Evolutionary conservation across 2,113 vertebrate genomes (phyloP), one percentile per base, ranked within the genome.

Genomic region (Spea bombifrons): DNA sequence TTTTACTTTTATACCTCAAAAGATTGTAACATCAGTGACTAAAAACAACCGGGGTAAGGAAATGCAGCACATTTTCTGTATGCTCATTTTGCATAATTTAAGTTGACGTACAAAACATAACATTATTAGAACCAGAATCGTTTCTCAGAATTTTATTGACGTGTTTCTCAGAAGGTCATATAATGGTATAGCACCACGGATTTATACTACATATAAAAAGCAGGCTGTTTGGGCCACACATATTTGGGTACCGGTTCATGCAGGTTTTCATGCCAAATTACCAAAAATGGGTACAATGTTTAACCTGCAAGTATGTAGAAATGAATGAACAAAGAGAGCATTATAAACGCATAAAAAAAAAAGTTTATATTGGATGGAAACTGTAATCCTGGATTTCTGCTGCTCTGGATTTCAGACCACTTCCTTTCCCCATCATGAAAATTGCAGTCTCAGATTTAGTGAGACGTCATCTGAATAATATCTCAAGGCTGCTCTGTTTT

Each of bases 241-340:
- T 80, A 80, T 80, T 52, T 80, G 77, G 77, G 77, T 71, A 73
- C 63, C 30, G 47, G 71, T 16, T 74, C 64, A 80, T 45, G 13
- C 8, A 15, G 17, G n/a, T 49, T 47, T 80, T n/a, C 8, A 50
- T 74, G 78, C 78, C 78, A 80, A 74, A 80, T 73, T 64, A 57
- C 78, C 78, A 80, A 80, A 80, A 74, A 80, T 74, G 78, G 78
- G 47, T 68, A 80, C 71, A 74, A 80, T 74, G 17, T 80, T 80
- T 74, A 67, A 68, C 17, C 64, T 80, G 66, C 71, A 66, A 67
- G 49, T 57, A 48, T 61, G 71, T 15, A 80, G 78, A 68, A 49
- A 73, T 80, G 64, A 80, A 80, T 80, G 78, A 74, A 80, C 78
- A 80, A 80, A 80, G 71, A 48, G 16, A 59, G 49, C 68, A 74